Base-by-base conservation (phyloP, 2,888 invertebrate species). In the Galeruca laticollis region DNA sequence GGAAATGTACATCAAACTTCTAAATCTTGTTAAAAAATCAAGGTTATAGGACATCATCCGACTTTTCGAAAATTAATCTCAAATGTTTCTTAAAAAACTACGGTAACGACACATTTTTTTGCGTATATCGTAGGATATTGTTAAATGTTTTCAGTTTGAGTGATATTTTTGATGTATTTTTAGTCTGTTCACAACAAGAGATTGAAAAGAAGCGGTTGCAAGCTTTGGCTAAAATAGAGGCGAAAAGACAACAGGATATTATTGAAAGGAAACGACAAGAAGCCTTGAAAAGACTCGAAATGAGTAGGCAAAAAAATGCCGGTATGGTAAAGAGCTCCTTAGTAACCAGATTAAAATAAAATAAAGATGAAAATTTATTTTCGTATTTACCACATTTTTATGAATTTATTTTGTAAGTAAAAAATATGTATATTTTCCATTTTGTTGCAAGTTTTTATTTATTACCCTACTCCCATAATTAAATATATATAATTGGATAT, bases 181-280 rank as follows among this genome's bases (percentile, higher is more conserved):
- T 21, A 60, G 60, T 33, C 73, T 87, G 85, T 79, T 86, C 86
- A 0, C 83, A 83, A 1, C 84, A 85, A 75, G 87, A 87, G 78
- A 88, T 88, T 54, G 87, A 87, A 76, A 81, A 79, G 68, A 87
- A 87, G 71, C 79, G 87, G 63, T 68, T 83, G 33, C 84, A 87
- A 77, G 88, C 88, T 1, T 78, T 85, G 60, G 86, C 85, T 73
- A 86, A 81, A 77, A 76, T 86, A 26, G 84, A 87, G 72, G 83
- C 83, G 11, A 87, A 86, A 75, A 82, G 82, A 70, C 83, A 84
- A 59, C 80, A 82, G 68, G 82, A 83, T 49, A 78, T 82, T 21
- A 84, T 84, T n/a, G 84, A 85, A 74, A 78, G 75, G 62, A 85
- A 85, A 61, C 75, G 84, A 65, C 79, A 76, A 71, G 83, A 84